These are phyloP conservation scores for Epinephelus fuscoguttatus DNA, from an alignment of 2,113 vertebrate species.

Conservation along the genomic window DNA sequence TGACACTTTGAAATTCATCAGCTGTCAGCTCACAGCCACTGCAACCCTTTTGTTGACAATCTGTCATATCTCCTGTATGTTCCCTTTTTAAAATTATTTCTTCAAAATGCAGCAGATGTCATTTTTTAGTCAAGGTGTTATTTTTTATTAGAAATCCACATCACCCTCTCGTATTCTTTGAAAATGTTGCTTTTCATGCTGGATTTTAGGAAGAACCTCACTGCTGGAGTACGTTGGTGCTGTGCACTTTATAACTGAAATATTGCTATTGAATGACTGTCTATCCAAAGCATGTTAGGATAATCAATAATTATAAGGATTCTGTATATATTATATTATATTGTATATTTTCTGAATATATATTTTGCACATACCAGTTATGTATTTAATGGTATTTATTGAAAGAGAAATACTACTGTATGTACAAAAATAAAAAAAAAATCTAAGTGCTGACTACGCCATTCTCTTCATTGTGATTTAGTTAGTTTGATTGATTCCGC, in stretches of 20 bases:
- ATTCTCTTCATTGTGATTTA: neutral
- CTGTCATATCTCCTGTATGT: conserved; percentile 31
- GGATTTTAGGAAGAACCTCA: neutral
- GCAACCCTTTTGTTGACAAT: conserved; percentile 27
- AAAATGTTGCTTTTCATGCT: neutral
- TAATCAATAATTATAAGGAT: neutral
- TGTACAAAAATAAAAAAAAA: conserved; percentile 18
- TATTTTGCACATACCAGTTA: conserved; percentile 4
- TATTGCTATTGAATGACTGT: neutral
- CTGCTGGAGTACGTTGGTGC: neutral
- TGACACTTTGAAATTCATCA: conserved; percentile 23
- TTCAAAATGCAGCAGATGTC: neutral
- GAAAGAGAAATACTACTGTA: conserved; percentile 1
- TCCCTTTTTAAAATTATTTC: neutral
- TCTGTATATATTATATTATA: too few relatives aligned
- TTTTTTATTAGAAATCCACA: neutral
- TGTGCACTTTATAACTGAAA: conserved; percentile 3
- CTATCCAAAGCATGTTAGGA: conserved; percentile 30
- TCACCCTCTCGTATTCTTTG: neutral
- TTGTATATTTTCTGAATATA: too few relatives aligned
- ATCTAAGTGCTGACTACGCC: neutral
- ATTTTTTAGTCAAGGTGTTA: neutral
- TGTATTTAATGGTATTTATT: conserved; percentile 48
- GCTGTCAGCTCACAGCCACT: conserved; percentile 11
- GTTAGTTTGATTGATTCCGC: conserved; percentile 4